Base-by-base conservation (phyloP, 2,888 invertebrate genomes). In the Eilema caniola region DNA sequence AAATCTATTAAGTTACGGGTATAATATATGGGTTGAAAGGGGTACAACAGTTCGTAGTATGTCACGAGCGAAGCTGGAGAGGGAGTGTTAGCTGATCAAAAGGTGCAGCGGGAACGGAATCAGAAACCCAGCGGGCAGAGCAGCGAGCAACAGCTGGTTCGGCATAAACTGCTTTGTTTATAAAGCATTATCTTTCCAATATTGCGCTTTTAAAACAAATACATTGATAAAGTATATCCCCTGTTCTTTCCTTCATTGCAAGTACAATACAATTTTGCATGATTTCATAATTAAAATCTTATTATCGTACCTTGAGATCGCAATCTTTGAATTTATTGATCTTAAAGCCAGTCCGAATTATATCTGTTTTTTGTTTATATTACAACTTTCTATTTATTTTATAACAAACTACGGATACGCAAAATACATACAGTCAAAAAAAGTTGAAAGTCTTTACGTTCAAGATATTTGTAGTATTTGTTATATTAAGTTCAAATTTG, bases 291-390 rank as follows among this genome's bases (percentile, higher is more conserved):
- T 56, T 62, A 37, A 20, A 59, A 59, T 61, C 24, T 56, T 67
- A 66, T 60, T 37, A 69, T 69, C 56, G 41, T 23, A 25, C 59
- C 12, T 2, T 14, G 7, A 60, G 64, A 63, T 60, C 41, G 24
- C 12, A 56, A 37, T 31, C 31, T 24, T 37, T 16, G 62, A 28
- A 53, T 66, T 63, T 37, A 66, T n/a, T 37, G 60, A 53, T 67
- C 47, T 66, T 80, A 72, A 41, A 41, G 67, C 66, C 66, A 70
- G 78, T 78, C 78, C 62, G 62, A 70, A 72, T 62, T 53, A 67
- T 57, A 61, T 56, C 41, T 25, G 23, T 31, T 66, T 66, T 60
- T 41, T 28, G 60, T 28, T 41, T 66, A 47, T 33, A 31, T 31
- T 14, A 62, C 62, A 23, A 61, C 53, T 53, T n/a, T 53, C n/a